phyloP scores from a whole-genome alignment of 2,113 vertebrate species.

The Notiomystis cincta region DNA sequence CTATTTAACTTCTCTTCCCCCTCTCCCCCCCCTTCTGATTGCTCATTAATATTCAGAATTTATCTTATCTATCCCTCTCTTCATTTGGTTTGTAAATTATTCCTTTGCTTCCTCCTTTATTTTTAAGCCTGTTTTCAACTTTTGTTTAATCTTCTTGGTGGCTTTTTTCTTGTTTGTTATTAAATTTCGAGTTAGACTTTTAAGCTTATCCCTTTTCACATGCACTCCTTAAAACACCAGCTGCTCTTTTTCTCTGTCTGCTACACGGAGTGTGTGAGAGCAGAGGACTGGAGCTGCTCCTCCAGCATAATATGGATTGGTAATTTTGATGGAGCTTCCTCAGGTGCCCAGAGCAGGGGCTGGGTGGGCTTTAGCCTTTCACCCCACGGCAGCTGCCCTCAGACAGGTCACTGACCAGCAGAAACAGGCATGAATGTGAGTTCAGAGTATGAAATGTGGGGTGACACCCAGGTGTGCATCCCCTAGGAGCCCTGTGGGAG shows the following conservation, averaged over 20 bases:
- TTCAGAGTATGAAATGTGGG: fast-evolving
- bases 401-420: background rate
- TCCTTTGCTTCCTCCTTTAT: constrained; percentile 39
- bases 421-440: no score
- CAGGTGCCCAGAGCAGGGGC: background rate
- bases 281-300: background rate
- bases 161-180: background rate
- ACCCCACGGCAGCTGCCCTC: background rate
- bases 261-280: background rate
- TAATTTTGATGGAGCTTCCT: background rate
- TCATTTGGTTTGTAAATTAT: constrained; percentile 66
- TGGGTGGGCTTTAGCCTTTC: background rate
- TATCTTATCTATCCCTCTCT: constrained; percentile 44
- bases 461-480: background rate
- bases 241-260: background rate
- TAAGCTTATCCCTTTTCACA: background rate
- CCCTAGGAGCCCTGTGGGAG: background rate
- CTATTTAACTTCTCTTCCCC: background rate
- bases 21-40: background rate
- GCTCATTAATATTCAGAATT: constrained; percentile 56
- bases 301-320: background rate
- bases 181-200: background rate
- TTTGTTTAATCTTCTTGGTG: constrained; percentile 39
- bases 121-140: constrained; percentile 48
- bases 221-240: background rate